These are phyloP conservation scores for Phenganax stokvisi DNA, from an alignment of 92 coral and sea anemone genomes.

Conservation along the genomic window DNA sequence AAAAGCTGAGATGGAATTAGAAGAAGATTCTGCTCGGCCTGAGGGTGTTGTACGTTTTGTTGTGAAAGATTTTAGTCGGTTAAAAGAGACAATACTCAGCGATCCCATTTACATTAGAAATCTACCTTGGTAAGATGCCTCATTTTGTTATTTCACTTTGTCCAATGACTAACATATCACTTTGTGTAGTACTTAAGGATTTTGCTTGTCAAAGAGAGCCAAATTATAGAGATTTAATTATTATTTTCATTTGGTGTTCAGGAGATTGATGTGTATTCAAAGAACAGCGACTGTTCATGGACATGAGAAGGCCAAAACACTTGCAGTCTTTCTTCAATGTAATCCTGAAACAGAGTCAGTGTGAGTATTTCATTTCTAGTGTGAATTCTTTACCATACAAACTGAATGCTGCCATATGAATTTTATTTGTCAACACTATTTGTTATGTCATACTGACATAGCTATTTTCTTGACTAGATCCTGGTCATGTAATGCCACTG, in stretches of 20 bases:
- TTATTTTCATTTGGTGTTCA: slow-evolving; percentile 20
- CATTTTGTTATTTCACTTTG: too few species aligned
- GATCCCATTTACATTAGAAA: slow-evolving; percentile 89
- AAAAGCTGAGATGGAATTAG: slow-evolving; percentile 77
- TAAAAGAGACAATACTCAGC: slow-evolving; percentile 79
- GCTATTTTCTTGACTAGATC: slow-evolving; percentile 48
- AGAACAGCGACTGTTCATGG: slow-evolving; percentile 54
- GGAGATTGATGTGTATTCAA: slow-evolving; percentile 98
- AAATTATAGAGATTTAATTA: too few species aligned
- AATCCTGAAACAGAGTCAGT: slow-evolving; percentile 83
- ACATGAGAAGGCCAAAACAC: slow-evolving; percentile 74
- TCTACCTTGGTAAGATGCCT: slow-evolving; percentile 81
- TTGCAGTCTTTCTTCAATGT: slow-evolving; percentile 91
- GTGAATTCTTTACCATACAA: too few species aligned
- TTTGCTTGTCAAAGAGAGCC: too few species aligned
- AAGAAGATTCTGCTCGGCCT: slow-evolving; percentile 95
- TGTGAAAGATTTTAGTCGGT: slow-evolving; percentile 72
- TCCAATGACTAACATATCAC: too few species aligned
- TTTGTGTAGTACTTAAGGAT: too few species aligned
- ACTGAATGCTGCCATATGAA: too few species aligned
- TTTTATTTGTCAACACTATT: background rate
- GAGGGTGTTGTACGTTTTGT: slow-evolving; percentile 78
- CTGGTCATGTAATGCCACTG: slow-evolving; percentile 98
- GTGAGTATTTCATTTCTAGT: slow-evolving; percentile 50
- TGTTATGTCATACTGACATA: background rate